Evolutionary conservation across 2,888 invertebrate species (phyloP), one percentile per base, ranked within the genome.

Genomic region (Panzeria rudis): DNA sequence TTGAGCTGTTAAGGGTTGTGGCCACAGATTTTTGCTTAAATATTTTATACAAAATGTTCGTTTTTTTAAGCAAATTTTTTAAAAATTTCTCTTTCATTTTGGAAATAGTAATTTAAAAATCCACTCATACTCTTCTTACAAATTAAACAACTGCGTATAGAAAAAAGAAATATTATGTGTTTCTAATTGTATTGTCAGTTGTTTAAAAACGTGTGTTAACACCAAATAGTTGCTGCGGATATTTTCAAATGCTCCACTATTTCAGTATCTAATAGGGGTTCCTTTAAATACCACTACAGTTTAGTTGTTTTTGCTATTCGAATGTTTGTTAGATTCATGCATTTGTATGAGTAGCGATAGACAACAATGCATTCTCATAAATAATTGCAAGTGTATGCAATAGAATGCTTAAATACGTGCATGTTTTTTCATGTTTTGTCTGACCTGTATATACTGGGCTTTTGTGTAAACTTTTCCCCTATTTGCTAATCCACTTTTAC

Each of bases 201-300:
- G 66, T 32, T 54, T 4, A 20, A 35, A 52, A 54, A 44, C 61
- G 44, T 79, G 44, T 79, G 62, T 79, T 41, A 62, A 71, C 69
- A 71, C 52, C 62, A 71, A n/a, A 71, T 44, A 62, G 62, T 41
- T 62, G 54, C 62, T 62, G 59, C 50, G 50, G 59, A 77, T 59
- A 77, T 68, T 68, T 77, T 8, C 20, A 23, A 38, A 35, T n/a
- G 23, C 3, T 25, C 4, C 0, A 23, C 59, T 44, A 62, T 41
- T 9, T 7, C 11, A 11, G 2, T 23, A 44, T 71, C 62, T 25
- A 62, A 71, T 32, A 52, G 71, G 41, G 32, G 52, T 32, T 44
- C 62, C 9, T 44, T 38, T 35, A n/a, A 76, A 35, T 32, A 76
- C 25, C 15, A 76, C 44, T n/a, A 20, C 23, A 32, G 25, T 52